These are phyloP conservation scores for Piaya cayana DNA, from an alignment of 2,113 vertebrate species.

Conservation along the genomic window DNA sequence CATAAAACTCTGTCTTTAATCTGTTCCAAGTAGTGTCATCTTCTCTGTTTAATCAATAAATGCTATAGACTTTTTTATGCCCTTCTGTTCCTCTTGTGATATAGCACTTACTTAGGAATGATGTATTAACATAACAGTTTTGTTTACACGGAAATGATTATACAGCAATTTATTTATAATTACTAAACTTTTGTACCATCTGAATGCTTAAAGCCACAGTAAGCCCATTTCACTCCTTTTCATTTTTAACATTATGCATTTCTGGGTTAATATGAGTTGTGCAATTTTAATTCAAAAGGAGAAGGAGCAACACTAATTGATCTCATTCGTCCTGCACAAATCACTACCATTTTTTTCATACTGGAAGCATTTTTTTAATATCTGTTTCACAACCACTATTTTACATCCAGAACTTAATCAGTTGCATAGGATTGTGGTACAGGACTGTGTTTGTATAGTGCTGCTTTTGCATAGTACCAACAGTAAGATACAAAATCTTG, in stretches of 20 bases:
- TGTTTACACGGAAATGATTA: background rate
- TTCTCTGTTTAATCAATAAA: constrained; percentile 22
- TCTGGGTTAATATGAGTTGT: background rate
- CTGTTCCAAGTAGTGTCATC: background rate
- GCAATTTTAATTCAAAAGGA: background rate
- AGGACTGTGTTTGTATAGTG: background rate
- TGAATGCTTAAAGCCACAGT: background rate
- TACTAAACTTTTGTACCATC: background rate
- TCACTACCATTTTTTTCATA: background rate
- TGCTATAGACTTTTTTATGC: background rate
- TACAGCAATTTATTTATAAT: background rate
- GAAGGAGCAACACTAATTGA: background rate
- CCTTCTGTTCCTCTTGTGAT: background rate
- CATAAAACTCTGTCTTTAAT: constrained; percentile 14
- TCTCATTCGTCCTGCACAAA: background rate
- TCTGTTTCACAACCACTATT: background rate
- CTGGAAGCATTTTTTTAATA: background rate
- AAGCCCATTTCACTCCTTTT: background rate
- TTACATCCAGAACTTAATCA: background rate
- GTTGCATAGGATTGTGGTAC: background rate
- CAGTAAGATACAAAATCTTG: constrained; percentile 21
- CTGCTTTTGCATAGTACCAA: background rate
- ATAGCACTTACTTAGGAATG: background rate
- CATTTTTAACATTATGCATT: background rate
- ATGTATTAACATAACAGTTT: background rate